Evolutionary conservation across 2,888 invertebrate genomes (phyloP).

Genomic region (Tachina fera): DNA sequence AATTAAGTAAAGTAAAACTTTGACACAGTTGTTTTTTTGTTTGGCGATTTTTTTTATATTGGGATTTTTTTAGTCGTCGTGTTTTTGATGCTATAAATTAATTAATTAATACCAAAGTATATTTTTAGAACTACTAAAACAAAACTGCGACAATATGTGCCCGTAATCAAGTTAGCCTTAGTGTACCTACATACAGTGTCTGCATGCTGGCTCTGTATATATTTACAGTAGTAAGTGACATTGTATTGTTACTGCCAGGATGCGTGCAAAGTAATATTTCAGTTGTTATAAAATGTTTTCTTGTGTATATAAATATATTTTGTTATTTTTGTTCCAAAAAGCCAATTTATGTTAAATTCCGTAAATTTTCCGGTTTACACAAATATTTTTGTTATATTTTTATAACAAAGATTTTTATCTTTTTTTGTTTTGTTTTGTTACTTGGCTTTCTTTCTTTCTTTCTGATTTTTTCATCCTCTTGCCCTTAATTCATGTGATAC

Average conservation of each 20-base stretch:
- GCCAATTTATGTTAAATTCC: constrained; percentile 61
- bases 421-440: neutral
- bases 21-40: too few relatives aligned
- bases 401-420: constrained; percentile 46
- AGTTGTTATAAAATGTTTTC: neutral
- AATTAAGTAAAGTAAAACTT: too few relatives aligned
- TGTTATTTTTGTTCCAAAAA: constrained; percentile 42
- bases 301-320: too few relatives aligned
- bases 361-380: constrained; percentile 49
- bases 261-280: constrained; percentile 51
- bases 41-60: too few relatives aligned
- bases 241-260: constrained; percentile 6
- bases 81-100: too few relatives aligned
- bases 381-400: constrained; percentile 51
- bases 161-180: too few relatives aligned
- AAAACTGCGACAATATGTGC: too few relatives aligned
- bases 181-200: neutral
- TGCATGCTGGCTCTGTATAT: neutral
- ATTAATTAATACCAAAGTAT: too few relatives aligned
- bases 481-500: neutral
- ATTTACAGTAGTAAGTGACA: neutral
- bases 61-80: too few relatives aligned
- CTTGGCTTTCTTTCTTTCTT: neutral
- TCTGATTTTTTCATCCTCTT: neutral
- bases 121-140: too few relatives aligned